phyloP scores from a whole-genome alignment of 2,888 invertebrate species.

The Oscheius sp. region DNA sequence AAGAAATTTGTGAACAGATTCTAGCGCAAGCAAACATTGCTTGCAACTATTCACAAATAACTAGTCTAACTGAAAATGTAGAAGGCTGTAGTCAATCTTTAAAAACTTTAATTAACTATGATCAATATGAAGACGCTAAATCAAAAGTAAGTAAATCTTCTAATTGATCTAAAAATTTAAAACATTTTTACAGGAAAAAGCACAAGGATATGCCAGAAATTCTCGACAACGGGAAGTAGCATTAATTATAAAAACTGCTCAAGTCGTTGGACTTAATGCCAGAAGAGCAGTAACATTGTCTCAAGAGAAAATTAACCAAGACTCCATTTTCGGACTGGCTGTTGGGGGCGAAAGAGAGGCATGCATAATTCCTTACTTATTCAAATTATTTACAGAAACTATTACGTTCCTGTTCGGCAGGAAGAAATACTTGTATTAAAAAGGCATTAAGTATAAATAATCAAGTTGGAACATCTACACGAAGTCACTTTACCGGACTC shows the following conservation, averaged over 20 bases:
- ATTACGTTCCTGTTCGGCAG: conserved; percentile 36
- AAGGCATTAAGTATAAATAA: conserved; percentile 42
- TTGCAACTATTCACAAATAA: conserved; percentile 26
- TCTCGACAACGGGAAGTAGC: conserved; percentile 50
- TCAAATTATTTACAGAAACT: conserved; percentile 4
- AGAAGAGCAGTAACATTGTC: conserved; percentile 37
- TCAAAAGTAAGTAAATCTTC: conserved; percentile 34
- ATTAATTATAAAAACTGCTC: conserved; percentile 52
- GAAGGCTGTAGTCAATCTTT: conserved; percentile 40
- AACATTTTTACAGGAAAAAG: conserved; percentile 40
- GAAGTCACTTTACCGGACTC: conserved; percentile 51
- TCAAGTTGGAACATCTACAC: conserved; percentile 48
- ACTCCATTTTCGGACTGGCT: conserved; percentile 33
- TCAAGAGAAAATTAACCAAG: conserved; percentile 35
- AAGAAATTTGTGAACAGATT: background rate
- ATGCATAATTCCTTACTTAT: background rate
- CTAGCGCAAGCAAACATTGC: background rate
- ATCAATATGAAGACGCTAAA: conserved; percentile 55
- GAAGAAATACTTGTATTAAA: conserved; percentile 41
- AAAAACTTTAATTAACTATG: conserved; percentile 48
- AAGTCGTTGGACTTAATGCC: conserved; percentile 48
- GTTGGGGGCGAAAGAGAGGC: conserved; percentile 14
- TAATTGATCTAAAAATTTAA: background rate
- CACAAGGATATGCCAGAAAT: conserved; percentile 53
- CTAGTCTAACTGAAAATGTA: conserved; percentile 44